Evolutionary conservation across 92 coral and sea anemone genomes (phyloP).

Genomic region (Parazoanthus swiftii): DNA sequence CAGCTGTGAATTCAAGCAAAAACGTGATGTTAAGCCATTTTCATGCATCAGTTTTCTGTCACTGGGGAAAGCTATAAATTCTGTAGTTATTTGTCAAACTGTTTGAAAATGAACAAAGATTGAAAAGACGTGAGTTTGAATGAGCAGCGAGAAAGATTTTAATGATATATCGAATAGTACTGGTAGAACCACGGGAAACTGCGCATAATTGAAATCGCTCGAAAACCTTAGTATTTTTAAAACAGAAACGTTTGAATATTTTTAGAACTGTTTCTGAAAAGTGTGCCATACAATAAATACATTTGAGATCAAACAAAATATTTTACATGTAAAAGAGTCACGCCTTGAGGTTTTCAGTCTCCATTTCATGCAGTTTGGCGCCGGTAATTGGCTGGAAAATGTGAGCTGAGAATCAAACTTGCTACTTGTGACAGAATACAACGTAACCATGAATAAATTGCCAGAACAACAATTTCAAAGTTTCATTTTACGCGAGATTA

Average conservation of each 20-base stretch:
- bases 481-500: constrained; percentile 28
- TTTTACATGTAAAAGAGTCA: constrained; percentile 27
- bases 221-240: constrained; percentile 26
- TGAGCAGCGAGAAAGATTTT: constrained; percentile 29
- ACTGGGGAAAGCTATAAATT: constrained; percentile 28
- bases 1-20: constrained; percentile 38
- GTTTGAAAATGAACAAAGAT: constrained; percentile 27
- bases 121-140: constrained; percentile 28
- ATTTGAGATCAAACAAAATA: constrained; percentile 26
- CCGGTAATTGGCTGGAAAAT: constrained; percentile 30
- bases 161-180: constrained; percentile 23
- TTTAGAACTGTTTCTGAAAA: constrained; percentile 27
- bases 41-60: constrained; percentile 29
- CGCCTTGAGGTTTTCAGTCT: constrained; percentile 30
- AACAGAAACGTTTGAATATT: constrained; percentile 25
- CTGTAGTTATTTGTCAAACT: constrained; percentile 28
- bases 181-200: constrained; percentile 30
- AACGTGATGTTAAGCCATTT: constrained; percentile 26
- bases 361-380: constrained; percentile 28
- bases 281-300: constrained; percentile 28
- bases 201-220: constrained; percentile 24
- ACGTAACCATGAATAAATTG: constrained; percentile 28
- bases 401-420: constrained; percentile 29
- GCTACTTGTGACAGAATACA: constrained; percentile 29
- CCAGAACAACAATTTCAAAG: constrained; percentile 28